Conservation (phyloP, 2,888 invertebrate genomes). For the Sarcophaga subvicina region DNA sequence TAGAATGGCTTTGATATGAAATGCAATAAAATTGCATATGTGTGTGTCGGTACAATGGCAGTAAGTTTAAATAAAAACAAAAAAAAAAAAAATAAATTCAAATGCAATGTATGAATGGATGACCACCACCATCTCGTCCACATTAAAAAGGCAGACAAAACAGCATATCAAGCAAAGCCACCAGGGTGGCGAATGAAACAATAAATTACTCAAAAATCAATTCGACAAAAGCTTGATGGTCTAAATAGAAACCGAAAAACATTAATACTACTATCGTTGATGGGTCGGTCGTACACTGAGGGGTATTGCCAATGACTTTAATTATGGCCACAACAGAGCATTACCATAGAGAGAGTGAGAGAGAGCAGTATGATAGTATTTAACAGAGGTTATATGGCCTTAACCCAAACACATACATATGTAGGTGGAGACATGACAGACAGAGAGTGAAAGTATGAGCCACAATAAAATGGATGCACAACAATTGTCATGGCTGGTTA, state of each 20-base stretch:
- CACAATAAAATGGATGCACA: background rate
- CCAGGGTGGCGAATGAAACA: conserved; percentile 16
- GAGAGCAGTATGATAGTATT: background rate
- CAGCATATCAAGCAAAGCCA: conserved; percentile 29
- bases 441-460: background rate
- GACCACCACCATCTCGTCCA: background rate
- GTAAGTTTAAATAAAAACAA: no score
- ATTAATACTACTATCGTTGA: conserved; percentile 31
- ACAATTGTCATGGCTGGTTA: conserved; percentile 63
- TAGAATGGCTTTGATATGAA: no score
- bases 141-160: background rate
- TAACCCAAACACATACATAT: no score
- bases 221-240: conserved; percentile 66
- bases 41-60: no score
- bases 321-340: conserved; percentile 43
- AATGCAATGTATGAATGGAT: no score
- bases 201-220: conserved; percentile 69
- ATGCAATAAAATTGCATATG: no score
- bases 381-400: background rate
- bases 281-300: no score
- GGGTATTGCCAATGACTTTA: conserved; percentile 45
- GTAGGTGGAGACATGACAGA: background rate
- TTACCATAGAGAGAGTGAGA: conserved; percentile 19
- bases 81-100: no score
- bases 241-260: conserved; percentile 56